Evolutionary conservation across 2,888 invertebrate species (phyloP).

Genomic region (Papilio protenor): DNA sequence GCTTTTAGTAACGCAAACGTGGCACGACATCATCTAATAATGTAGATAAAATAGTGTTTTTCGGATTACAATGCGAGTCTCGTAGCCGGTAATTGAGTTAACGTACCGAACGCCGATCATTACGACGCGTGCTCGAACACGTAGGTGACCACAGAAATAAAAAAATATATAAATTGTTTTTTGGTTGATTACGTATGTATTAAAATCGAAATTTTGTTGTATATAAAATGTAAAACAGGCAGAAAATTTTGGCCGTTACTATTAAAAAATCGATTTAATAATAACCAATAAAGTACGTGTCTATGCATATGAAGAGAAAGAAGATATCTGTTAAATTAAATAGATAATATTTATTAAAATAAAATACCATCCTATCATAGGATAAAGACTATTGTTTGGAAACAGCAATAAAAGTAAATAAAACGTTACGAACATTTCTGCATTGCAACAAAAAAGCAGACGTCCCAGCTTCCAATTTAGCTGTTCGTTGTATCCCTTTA

Average conservation of each 20-base stretch:
- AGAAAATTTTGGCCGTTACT: too few relatives aligned
- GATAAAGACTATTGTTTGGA: not conserved
- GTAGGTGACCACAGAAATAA: constrained; percentile 57
- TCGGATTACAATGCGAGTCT: constrained; percentile 76
- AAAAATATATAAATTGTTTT: not conserved
- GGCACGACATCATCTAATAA: constrained; percentile 67
- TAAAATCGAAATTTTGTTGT: not conserved
- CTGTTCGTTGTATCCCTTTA: constrained; percentile 31
- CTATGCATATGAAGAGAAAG: not conserved
- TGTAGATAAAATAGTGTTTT: constrained; percentile 72
- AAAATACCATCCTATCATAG: not conserved
- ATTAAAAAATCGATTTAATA: too few relatives aligned
- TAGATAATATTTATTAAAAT: not conserved
- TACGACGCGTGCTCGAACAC: constrained; percentile 65
- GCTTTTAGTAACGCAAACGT: constrained; percentile 52
- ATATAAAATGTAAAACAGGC: not conserved
- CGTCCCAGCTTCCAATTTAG: constrained; percentile 29
- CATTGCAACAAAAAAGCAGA: constrained; percentile 12
- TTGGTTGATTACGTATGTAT: not conserved
- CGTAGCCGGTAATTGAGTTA: constrained; percentile 80
- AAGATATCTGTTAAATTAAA: not conserved
- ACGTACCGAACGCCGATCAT: constrained; percentile 69
- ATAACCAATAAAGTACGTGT: too few relatives aligned
- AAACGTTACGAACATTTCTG: not conserved
- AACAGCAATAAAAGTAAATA: not conserved